A percentile compares a stretch with the other conserved stretches of the same genome.
Conservation (phyloP, 2,888 invertebrate genomes). For the Macrophya annulata region DNA sequence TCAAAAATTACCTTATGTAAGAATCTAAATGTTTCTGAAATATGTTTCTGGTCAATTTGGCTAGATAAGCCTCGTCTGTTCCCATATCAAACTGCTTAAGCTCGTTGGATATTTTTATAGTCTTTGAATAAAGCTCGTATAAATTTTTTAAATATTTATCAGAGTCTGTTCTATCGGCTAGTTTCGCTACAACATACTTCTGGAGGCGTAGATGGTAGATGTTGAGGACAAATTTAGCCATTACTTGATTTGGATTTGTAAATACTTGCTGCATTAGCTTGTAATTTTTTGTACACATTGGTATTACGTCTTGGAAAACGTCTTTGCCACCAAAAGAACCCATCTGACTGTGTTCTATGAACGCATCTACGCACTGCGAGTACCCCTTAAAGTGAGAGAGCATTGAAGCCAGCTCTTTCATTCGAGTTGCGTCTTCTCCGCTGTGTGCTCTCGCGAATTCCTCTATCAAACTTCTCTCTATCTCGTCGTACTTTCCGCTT, state of each 20-base stretch:
- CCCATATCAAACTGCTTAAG: constrained; percentile 89
- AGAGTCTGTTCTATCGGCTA: constrained; percentile 90
- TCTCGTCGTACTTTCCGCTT: constrained; percentile 93
- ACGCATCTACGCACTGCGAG: constrained; percentile 97
- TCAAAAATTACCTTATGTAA: constrained; percentile 84
- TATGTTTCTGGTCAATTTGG: constrained; percentile 90
- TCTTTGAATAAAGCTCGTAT: constrained; percentile 94
- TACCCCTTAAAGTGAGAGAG: constrained; percentile 98
- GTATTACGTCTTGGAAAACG: constrained; percentile 94
- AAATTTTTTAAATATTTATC: constrained; percentile 95
- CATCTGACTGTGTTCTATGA: constrained; percentile 97
- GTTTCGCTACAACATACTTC: constrained; percentile 91
- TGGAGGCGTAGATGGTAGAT: constrained; percentile 95
- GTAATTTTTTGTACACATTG: constrained; percentile 93
- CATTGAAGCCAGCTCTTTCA: constrained; percentile 96
- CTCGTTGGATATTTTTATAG: constrained; percentile 88
- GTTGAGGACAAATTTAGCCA: constrained; percentile 98
- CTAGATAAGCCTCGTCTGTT: constrained; percentile 89
- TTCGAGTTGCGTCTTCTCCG: constrained; percentile 90
- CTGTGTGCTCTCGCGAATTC: constrained; percentile 96
- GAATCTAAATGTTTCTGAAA: constrained; percentile 90
- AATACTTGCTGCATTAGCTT: constrained; percentile 94
- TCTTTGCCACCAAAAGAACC: constrained; percentile 93
- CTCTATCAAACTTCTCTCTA: constrained; percentile 94
- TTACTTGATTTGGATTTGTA: constrained; percentile 96